Percentiles rank a stretch among this genome's conserved stretches.
Conservation (phyloP, 2,888 invertebrate species). For the Microplitis manilae region DNA sequence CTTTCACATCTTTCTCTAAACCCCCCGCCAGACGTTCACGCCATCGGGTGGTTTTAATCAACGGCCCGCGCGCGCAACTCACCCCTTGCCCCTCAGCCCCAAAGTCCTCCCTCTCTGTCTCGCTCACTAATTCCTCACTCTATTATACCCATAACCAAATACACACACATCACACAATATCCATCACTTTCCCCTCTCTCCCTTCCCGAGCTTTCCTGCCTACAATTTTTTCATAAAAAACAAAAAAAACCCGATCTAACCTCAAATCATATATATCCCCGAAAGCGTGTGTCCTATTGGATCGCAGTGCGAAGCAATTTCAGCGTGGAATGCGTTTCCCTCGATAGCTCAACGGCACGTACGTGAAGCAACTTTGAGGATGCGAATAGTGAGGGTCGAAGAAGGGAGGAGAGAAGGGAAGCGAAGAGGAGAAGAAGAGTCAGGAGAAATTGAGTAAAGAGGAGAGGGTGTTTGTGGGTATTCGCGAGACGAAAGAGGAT, state of each 20-base stretch:
- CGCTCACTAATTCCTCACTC: conserved; percentile 15
- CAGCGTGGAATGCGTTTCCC: conserved; percentile 70
- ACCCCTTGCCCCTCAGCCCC: conserved; percentile 35
- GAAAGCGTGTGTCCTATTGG: conserved; percentile 50
- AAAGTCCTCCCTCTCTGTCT: conserved; percentile 11
- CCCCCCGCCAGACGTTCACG: conserved; percentile 40
- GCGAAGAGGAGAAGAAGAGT: conserved; percentile 2
- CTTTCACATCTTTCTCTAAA: conserved; percentile 31
- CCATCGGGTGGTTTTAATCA: conserved; percentile 69
- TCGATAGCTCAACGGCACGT: conserved; percentile 59
- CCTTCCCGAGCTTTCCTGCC: conserved; percentile 14
- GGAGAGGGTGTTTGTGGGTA: conserved; percentile 4
- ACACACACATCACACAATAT: conserved; percentile 23
- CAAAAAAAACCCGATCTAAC: conserved; percentile 50
- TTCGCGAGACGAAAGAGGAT: conserved; percentile 9
- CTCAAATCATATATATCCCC: conserved; percentile 53
- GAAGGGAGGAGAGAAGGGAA: not conserved
- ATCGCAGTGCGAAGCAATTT: conserved; percentile 68
- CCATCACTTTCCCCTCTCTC: conserved; percentile 12
- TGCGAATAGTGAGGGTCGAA: conserved; percentile 19
- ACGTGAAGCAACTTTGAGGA: conserved; percentile 21
- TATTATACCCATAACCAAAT: conserved; percentile 7
- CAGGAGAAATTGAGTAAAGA: not conserved
- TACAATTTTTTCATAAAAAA: conserved; percentile 65
- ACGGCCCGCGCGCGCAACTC: conserved; percentile 61